A percentile compares a stretch with the other conserved stretches of the same genome.
Conservation (phyloP, 1,140 invertebrate genomes). For the Ceratina calcarata region DNA sequence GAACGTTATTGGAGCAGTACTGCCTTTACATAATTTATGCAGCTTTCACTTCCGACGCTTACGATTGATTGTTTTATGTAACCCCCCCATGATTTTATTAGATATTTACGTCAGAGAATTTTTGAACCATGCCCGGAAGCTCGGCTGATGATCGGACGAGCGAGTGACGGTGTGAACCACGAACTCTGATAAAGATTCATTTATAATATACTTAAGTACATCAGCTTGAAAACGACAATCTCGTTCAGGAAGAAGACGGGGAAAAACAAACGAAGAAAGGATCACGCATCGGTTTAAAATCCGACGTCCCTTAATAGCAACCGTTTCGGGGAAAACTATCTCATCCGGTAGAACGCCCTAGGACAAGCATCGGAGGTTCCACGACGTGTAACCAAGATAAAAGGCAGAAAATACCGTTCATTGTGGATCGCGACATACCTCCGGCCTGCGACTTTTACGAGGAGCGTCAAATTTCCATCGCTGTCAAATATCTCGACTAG, state of each 20-base stretch:
- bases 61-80: neutral
- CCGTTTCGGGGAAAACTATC: slow-evolving; percentile 41
- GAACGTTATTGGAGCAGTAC: neutral
- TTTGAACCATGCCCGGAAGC: neutral
- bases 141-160: too few species aligned
- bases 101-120: neutral
- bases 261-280: neutral
- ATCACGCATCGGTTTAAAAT: slow-evolving; percentile 19
- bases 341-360: slow-evolving; percentile 21
- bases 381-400: slow-evolving; percentile 40
- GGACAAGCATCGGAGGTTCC: slow-evolving; percentile 9
- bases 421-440: slow-evolving; percentile 26
- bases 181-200: neutral
- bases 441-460: slow-evolving; percentile 39
- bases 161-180: neutral
- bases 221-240: too few species aligned
- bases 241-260: too few species aligned
- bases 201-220: neutral
- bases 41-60: neutral
- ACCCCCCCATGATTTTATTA: neutral
- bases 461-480: slow-evolving; percentile 44
- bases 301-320: slow-evolving; percentile 15
- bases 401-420: slow-evolving; percentile 38
- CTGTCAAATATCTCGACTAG: slow-evolving; percentile 32
- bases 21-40: neutral